These are phyloP conservation scores for Hymenopus coronatus DNA, from an alignment of 2,888 invertebrate genomes.

Conservation along the genomic window DNA sequence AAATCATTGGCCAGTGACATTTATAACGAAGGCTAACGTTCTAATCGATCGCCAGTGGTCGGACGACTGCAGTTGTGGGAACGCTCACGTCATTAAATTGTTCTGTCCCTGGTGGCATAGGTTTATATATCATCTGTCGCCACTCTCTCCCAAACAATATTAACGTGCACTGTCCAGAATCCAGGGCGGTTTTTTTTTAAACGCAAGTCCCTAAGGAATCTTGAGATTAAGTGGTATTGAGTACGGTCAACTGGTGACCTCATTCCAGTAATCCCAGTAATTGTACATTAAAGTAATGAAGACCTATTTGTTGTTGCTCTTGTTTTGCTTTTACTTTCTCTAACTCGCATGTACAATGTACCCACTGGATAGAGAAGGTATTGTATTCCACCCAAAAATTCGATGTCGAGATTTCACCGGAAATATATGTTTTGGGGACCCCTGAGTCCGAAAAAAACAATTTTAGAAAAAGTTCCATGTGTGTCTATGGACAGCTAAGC, in stretches of 20 bases:
- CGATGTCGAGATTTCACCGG: no score
- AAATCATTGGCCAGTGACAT: neutral
- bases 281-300: neutral
- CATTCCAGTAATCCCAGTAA: neutral
- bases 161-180: neutral
- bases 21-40: neutral
- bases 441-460: no score
- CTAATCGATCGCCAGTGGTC: neutral
- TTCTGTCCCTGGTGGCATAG: neutral
- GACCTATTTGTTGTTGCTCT: no score
- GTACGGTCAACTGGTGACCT: neutral
- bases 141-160: neutral
- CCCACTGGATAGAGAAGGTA: no score
- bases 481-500: no score
- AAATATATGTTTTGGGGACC: no score
- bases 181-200: neutral
- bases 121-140: neutral
- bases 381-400: no score
- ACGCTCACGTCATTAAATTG: neutral
- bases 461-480: no score
- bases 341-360: no score
- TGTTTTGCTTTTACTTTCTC: no score
- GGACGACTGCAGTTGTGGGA: neutral
- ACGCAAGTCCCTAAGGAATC: neutral
- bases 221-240: neutral